Conservation (phyloP, 2,113 vertebrate species). For the Pachyramphus minor region DNA sequence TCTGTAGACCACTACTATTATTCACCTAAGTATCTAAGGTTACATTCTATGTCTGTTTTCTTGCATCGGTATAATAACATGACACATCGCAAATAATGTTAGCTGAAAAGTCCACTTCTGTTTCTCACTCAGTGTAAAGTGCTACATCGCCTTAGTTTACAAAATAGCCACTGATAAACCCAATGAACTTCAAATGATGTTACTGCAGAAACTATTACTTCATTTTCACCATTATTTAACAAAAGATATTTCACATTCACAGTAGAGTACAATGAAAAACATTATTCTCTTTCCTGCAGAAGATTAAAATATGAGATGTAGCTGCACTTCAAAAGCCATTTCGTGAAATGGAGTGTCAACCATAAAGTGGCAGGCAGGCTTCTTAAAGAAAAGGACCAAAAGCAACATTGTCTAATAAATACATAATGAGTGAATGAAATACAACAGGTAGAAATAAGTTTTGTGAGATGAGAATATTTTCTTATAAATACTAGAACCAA, state of each 20-base stretch:
- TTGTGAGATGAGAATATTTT: constrained; percentile 45
- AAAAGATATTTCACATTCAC: constrained; percentile 52
- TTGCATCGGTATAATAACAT: neutral
- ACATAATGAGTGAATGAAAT: neutral
- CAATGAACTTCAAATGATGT: constrained; percentile 13
- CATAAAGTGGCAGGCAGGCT: constrained; percentile 16
- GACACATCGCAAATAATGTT: constrained; percentile 19
- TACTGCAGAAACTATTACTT: constrained; percentile 20
- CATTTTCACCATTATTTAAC: constrained; percentile 30
- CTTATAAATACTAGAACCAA: neutral
- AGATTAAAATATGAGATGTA: neutral
- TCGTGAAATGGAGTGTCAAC: neutral
- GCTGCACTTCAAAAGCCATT: neutral
- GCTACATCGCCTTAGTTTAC: constrained; percentile 49
- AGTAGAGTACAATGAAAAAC: constrained; percentile 39
- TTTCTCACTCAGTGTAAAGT: constrained; percentile 61
- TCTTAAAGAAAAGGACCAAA: constrained; percentile 36
- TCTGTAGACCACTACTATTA: neutral
- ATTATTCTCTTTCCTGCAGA: neutral
- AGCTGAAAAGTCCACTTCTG: constrained; percentile 54
- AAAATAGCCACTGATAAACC: constrained; percentile 19
- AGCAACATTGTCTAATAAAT: constrained; percentile 57
- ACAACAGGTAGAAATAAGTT: neutral
- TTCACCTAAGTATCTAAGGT: neutral
- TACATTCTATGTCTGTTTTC: neutral